phyloP scores from a whole-genome alignment of 2,888 invertebrate species.

The Pollenia griseotomentosa region DNA sequence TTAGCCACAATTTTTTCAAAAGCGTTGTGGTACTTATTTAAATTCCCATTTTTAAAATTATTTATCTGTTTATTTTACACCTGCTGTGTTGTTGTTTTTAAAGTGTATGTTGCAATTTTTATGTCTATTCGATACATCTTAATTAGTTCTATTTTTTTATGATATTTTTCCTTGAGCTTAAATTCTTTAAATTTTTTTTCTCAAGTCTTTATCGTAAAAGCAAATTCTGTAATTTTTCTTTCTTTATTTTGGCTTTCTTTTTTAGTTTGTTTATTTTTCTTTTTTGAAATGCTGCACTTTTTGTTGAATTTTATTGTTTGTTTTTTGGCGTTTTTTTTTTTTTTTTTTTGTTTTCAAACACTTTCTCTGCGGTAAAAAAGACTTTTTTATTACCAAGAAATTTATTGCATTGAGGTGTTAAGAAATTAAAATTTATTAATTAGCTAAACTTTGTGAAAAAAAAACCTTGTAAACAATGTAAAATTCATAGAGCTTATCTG shows the following conservation, averaged over 20 bases:
- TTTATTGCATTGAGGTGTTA: constrained; percentile 45
- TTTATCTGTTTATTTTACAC: constrained; percentile 22
- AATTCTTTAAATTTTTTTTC: constrained; percentile 16
- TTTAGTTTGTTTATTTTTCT: background rate
- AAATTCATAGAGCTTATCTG: too few relatives aligned
- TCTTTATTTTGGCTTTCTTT: constrained; percentile 25
- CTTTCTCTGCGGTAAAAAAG: too few relatives aligned
- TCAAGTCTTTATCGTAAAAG: background rate
- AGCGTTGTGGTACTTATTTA: too few relatives aligned
- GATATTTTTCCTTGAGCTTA: constrained; percentile 13
- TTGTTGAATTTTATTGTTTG: too few relatives aligned
- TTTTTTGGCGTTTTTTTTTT: too few relatives aligned
- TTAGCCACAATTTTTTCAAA: too few relatives aligned
- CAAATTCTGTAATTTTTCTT: background rate
- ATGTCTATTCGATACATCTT: background rate
- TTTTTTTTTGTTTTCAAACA: too few relatives aligned
- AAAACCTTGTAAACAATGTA: too few relatives aligned
- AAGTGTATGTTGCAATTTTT: constrained; percentile 21
- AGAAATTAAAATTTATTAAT: background rate
- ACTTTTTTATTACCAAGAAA: background rate
- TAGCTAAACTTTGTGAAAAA: too few relatives aligned
- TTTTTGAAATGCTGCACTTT: too few relatives aligned
- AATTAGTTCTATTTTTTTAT: background rate
- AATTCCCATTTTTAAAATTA: background rate
- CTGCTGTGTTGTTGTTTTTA: constrained; percentile 30